Conservation (phyloP, 2,113 vertebrate species). For the Lota lota region DNA sequence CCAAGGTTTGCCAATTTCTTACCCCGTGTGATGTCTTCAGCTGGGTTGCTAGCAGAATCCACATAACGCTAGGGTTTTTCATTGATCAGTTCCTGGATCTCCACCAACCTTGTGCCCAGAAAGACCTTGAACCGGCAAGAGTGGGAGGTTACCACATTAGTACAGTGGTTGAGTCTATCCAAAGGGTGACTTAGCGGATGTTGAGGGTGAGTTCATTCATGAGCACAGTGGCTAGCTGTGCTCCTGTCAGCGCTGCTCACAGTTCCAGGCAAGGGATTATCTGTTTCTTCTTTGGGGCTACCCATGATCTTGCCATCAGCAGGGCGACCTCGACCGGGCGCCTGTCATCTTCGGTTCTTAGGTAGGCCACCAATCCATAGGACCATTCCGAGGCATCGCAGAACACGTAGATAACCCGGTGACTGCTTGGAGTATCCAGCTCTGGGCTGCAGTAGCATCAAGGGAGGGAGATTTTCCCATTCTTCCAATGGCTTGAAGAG, state of each 20-base stretch:
- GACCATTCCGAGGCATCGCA: constrained; percentile 24
- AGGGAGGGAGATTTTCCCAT: constrained; percentile 9
- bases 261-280: constrained; percentile 24
- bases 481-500: constrained; percentile 1
- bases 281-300: constrained; percentile 5
- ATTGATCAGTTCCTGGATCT: constrained; percentile 17
- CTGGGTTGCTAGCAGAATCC: not conserved
- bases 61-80: constrained; percentile 9
- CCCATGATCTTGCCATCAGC: constrained; percentile 14
- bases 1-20: not conserved
- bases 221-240: constrained; percentile 16
- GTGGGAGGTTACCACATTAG: constrained; percentile 9
- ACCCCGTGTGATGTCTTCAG: constrained; percentile 25
- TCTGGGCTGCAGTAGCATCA: not conserved
- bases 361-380: constrained; percentile 24
- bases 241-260: not conserved
- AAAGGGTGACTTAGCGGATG: not conserved
- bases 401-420: constrained; percentile 18
- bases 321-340: constrained; percentile 7
- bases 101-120: constrained; percentile 11
- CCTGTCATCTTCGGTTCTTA: not conserved
- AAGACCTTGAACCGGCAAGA: constrained; percentile 24
- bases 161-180: constrained; percentile 11
- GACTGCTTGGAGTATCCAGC: not conserved
- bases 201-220: not conserved